These are phyloP conservation scores for Hoplostethus mediterraneus DNA, from an alignment of 2,797 vertebrate species.

Conservation along the genomic window DNA sequence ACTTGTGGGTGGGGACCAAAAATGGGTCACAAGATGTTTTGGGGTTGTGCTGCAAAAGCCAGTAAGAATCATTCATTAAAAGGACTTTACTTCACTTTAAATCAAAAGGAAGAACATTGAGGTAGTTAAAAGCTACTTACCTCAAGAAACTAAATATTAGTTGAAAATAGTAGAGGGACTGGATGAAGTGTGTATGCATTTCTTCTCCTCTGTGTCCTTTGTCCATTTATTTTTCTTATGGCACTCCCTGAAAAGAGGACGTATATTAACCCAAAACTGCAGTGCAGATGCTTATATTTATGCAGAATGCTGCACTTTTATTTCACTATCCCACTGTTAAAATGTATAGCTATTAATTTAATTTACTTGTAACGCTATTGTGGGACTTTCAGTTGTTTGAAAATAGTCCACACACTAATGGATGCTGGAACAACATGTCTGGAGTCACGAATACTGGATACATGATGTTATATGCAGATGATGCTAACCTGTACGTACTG, in stretches of 20 bases:
- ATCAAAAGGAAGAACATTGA: too few species aligned
- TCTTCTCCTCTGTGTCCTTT: not conserved
- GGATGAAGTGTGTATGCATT: not conserved
- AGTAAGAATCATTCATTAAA: too few species aligned
- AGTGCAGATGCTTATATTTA: not conserved
- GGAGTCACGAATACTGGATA: not conserved
- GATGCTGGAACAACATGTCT: not conserved
- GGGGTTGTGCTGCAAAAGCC: too few species aligned
- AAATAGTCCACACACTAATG: not conserved
- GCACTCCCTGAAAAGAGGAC: not conserved
- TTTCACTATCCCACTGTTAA: not conserved
- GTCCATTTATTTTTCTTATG: not conserved
- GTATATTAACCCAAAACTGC: not conserved
- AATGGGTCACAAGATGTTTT: too few species aligned
- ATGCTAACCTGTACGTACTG: not conserved
- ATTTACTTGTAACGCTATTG: slow-evolving; percentile 9
- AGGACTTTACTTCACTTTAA: too few species aligned
- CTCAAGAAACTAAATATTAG: too few species aligned
- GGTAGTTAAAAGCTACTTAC: too few species aligned
- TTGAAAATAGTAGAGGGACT: too few species aligned
- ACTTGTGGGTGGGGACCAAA: too few species aligned
- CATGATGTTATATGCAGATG: slow-evolving; percentile 9
- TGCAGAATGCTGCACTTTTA: not conserved
- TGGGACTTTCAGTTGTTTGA: not conserved
- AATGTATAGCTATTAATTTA: not conserved